Conservation (phyloP, 2,797 vertebrate species). For the Valencia hispanica region DNA sequence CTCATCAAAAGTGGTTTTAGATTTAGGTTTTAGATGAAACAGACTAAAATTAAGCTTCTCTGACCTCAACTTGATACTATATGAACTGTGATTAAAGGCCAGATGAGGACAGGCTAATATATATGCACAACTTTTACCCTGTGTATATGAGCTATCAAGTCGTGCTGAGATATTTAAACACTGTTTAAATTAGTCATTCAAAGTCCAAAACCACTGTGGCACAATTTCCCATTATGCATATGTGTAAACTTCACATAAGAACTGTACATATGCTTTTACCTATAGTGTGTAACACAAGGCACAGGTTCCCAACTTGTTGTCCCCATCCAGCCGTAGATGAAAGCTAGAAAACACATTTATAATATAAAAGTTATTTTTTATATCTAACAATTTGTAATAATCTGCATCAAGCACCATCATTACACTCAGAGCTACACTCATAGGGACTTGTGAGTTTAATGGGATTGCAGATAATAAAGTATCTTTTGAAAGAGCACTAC, state of each 20-base stretch:
- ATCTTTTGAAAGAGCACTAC: neutral
- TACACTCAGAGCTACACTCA: constrained; percentile 1
- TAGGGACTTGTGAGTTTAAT: neutral
- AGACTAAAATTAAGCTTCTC: no score
- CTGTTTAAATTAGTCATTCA: no score
- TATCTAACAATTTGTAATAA: neutral
- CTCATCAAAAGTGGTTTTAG: no score
- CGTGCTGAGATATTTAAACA: no score
- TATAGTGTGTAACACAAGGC: neutral
- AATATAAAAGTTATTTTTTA: neutral
- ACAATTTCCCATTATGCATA: no score
- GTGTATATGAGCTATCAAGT: no score
- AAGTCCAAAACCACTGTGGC: no score
- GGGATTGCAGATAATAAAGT: neutral
- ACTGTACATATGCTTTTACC: neutral
- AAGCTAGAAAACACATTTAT: neutral
- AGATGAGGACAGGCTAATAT: no score
- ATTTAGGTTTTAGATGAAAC: no score
- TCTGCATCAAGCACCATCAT: neutral
- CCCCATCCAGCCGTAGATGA: neutral
- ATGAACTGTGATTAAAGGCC: no score
- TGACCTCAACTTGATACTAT: no score
- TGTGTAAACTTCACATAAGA: neutral
- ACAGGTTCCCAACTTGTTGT: neutral
- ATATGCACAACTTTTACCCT: no score